phyloP scores from a whole-genome alignment of 1,140 invertebrate genomes.

The Caerostris darwini region DNA sequence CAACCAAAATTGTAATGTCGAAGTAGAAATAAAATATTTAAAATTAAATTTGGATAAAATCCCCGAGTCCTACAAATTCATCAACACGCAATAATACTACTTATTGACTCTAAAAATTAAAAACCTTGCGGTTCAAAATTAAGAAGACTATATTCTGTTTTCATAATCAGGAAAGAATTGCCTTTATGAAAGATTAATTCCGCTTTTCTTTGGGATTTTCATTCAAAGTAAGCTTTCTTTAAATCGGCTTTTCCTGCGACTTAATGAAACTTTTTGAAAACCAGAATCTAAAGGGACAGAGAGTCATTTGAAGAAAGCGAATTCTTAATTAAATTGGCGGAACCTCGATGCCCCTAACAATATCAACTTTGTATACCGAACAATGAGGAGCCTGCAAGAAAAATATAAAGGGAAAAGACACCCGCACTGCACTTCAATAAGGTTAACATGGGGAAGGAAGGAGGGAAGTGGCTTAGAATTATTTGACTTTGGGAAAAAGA shows the following conservation, averaged over 20 bases:
- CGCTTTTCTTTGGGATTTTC: neutral
- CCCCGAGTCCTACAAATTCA: neutral
- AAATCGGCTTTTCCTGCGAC: constrained; percentile 24
- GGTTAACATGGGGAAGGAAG: constrained; percentile 6
- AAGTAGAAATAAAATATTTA: no score
- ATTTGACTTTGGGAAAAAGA: neutral
- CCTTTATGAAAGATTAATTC: constrained; percentile 36
- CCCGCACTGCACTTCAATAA: constrained; percentile 28
- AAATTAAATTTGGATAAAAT: neutral
- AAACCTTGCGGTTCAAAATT: constrained; percentile 1
- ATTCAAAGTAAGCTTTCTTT: constrained; percentile 12
- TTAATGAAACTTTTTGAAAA: constrained; percentile 44
- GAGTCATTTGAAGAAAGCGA: constrained; percentile 23
- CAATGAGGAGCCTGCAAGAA: neutral
- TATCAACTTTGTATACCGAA: constrained; percentile 40
- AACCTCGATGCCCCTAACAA: constrained; percentile 37
- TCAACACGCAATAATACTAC: neutral
- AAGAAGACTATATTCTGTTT: neutral
- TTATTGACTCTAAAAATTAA: constrained; percentile 41
- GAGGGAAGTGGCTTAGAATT: neutral
- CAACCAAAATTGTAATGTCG: no score
- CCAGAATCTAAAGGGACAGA: constrained; percentile 7
- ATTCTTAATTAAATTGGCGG: constrained; percentile 51
- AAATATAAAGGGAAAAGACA: constrained; percentile 29
- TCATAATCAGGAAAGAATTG: constrained; percentile 1